Evolutionary conservation across 2,113 vertebrate genomes (phyloP).

Genomic region (Gnathonemus longibarbis): DNA sequence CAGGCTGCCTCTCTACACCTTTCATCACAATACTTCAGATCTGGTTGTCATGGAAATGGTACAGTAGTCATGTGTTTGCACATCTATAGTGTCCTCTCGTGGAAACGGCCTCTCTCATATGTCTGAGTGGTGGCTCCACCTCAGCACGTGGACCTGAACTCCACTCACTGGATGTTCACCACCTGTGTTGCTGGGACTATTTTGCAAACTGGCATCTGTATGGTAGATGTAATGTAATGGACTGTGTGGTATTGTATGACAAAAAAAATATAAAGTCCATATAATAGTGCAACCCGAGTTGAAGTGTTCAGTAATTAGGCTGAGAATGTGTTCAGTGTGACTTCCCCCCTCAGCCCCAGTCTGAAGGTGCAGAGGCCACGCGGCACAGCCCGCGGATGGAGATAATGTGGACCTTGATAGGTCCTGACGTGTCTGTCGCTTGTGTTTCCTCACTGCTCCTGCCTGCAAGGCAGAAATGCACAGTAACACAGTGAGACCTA

Average conservation of each 20-base stretch:
- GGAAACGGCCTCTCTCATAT: neutral
- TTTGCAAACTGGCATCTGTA: neutral
- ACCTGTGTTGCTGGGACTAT: neutral
- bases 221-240: neutral
- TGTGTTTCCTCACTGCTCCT: neutral
- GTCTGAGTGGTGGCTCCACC: neutral
- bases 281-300: neutral
- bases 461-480: neutral
- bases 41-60: slow-evolving; percentile 1
- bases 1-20: neutral
- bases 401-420: neutral
- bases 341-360: neutral
- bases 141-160: neutral
- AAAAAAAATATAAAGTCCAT: neutral
- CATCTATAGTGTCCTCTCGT: neutral
- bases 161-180: neutral
- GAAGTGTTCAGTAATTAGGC: neutral
- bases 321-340: neutral
- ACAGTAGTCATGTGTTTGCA: neutral
- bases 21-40: neutral
- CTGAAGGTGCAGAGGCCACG: neutral
- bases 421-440: neutral
- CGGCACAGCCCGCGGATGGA: neutral
- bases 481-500: neutral
- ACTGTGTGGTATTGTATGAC: neutral